A percentile compares a stretch with the other conserved stretches of the same genome.
Evolutionary conservation across 2,113 vertebrate species (phyloP).

Genomic region (Amblyornis subalaris): DNA sequence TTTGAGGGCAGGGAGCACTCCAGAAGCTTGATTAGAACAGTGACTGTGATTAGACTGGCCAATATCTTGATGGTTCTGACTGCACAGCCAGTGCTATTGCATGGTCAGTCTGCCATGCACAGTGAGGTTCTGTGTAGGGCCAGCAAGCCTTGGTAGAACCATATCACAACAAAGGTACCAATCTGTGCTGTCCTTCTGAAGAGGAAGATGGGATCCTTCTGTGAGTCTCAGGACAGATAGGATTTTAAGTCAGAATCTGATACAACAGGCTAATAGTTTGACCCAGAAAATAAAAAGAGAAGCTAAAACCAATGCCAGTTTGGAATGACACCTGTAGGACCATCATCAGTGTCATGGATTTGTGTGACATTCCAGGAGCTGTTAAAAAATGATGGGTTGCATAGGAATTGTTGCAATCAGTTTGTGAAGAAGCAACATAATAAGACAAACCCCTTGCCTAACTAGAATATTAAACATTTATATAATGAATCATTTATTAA

Average conservation of each 20-base stretch:
- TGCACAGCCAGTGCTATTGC: too few relatives aligned
- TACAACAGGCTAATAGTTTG: not conserved
- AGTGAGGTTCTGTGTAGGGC: rapidly evolving
- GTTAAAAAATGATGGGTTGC: not conserved
- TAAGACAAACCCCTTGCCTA: not conserved
- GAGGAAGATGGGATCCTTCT: not conserved
- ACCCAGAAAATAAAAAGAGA: not conserved
- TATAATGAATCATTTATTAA: not conserved
- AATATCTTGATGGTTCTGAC: not conserved
- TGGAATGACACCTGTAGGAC: not conserved
- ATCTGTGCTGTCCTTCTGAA: not conserved
- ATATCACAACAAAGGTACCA: not conserved
- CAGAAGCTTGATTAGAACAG: not conserved
- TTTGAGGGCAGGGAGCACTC: not conserved
- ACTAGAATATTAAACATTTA: not conserved
- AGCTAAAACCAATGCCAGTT: rapidly evolving
- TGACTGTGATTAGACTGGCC: not conserved
- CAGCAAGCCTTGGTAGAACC: rapidly evolving
- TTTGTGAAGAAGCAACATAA: not conserved
- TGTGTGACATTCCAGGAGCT: not conserved
- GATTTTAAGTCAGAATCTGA: not conserved
- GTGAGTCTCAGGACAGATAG: not conserved
- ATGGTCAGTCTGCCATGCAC: rapidly evolving
- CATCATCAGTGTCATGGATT: not conserved
- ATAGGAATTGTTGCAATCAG: not conserved